Evolutionary conservation across 2,113 vertebrate genomes (phyloP).

Genomic region (Castor canadensis): DNA sequence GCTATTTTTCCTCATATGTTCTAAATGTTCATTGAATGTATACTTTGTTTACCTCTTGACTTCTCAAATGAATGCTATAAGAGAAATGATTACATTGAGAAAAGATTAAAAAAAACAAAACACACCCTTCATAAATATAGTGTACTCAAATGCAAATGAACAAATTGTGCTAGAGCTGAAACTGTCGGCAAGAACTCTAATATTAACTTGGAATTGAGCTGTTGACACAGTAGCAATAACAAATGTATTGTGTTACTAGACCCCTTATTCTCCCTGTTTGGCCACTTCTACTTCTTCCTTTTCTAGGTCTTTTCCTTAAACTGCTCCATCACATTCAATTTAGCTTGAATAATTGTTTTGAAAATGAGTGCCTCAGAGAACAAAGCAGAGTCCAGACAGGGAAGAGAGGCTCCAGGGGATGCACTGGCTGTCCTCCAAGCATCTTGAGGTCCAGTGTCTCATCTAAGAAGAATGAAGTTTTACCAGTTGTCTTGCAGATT

Average conservation of each 20-base stretch:
- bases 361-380: not conserved
- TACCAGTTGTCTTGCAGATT: not conserved
- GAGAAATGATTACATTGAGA: slow-evolving; percentile 40
- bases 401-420: not conserved
- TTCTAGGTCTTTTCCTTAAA: not conserved
- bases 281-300: not conserved
- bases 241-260: not conserved
- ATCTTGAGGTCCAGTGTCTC: not conserved
- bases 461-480: not conserved
- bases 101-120: not conserved
- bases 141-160: not conserved
- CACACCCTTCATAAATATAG: not conserved
- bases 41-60: not conserved
- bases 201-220: not conserved
- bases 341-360: not conserved
- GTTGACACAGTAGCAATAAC: not conserved
- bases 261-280: not conserved
- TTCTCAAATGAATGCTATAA: not conserved
- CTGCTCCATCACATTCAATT: not conserved
- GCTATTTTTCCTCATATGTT: not conserved
- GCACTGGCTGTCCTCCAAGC: not conserved
- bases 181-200: not conserved
- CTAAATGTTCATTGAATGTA: not conserved
- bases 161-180: not conserved
- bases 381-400: not conserved